Base-by-base conservation (phyloP, 1,140 invertebrate genomes). In the Physella acuta region DNA sequence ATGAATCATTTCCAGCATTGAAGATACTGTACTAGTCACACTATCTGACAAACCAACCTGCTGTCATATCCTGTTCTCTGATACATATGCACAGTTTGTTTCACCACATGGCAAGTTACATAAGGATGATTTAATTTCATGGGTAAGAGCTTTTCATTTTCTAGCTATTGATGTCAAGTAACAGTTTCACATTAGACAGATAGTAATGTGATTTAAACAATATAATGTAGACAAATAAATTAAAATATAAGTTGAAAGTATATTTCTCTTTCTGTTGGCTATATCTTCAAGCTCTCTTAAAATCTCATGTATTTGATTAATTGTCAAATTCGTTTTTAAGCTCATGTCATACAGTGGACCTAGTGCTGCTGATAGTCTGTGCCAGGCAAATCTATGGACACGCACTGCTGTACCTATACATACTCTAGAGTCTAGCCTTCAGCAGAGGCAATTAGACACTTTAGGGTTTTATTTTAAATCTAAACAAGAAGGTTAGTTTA, bases 371-470 rank as follows among this genome's bases (percentile, higher is more conserved):
- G 81, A 83, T 70, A 52, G 52, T 1, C 58, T 84, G 58, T 83
- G 82, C 73, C 79, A 79, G 44, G 70, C 79, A 16, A 84, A 83
- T 55, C 73, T 72, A 37, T 82, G 82, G 81, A 77, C 78, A 1
- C 70, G 79, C 26, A 81, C 79, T 55, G 76, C 80, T 11, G 73
- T 84, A 14, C 80, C 81, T 2, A 49, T 84, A 2, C 77, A 79
- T 55, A 77, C 81, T 0, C 68, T 84, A 37, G 77, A 82, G 65
- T 60, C 78, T 11, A 81, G 80, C 8, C 75, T 86, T 3, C 80
- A 82, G 71, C 84, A 85, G 58, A 67, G 81, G 52, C 84, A 86
- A 52, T 66, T 86, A 2, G 81, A 84, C 65, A 85, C 83, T 56
- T 78, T 86, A 17, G 67, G 77, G 1, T 84, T 83, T 73, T 86